These are phyloP conservation scores for Ceyx margarethae DNA, from an alignment of 2,113 vertebrate species.

Conservation along the genomic window DNA sequence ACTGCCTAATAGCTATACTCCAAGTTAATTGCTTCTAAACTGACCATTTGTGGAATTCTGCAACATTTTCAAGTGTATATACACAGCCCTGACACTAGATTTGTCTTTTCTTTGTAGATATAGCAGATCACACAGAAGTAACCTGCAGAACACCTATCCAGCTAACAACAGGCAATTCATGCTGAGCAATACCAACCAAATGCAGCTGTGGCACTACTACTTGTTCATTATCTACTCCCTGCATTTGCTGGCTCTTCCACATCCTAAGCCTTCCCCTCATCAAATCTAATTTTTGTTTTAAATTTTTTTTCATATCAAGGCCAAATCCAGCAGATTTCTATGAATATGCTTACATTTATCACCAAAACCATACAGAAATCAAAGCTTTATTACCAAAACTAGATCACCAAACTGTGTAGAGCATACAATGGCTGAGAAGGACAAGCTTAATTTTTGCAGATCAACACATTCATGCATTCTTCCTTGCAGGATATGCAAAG, in stretches of 20 bases:
- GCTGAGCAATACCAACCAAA: background rate
- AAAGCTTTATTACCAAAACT: background rate
- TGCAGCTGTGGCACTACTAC: background rate
- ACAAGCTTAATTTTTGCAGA: background rate
- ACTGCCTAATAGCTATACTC: background rate
- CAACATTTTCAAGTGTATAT: background rate
- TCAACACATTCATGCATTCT: background rate
- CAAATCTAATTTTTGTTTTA: background rate
- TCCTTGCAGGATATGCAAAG: background rate
- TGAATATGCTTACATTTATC: background rate
- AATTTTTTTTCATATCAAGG: background rate
- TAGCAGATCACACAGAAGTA: background rate
- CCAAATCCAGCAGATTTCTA: background rate
- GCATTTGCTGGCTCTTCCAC: background rate
- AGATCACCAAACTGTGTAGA: no score
- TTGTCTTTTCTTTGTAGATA: background rate
- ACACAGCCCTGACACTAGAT: background rate
- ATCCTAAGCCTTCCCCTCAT: background rate
- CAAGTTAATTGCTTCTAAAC: background rate
- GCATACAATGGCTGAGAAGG: background rate
- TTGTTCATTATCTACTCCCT: background rate
- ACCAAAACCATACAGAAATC: background rate
- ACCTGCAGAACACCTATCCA: background rate
- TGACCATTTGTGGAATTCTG: background rate
- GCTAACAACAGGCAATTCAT: background rate